Base-by-base conservation (phyloP, 2,797 vertebrate species). In the Chrosomus eos region DNA sequence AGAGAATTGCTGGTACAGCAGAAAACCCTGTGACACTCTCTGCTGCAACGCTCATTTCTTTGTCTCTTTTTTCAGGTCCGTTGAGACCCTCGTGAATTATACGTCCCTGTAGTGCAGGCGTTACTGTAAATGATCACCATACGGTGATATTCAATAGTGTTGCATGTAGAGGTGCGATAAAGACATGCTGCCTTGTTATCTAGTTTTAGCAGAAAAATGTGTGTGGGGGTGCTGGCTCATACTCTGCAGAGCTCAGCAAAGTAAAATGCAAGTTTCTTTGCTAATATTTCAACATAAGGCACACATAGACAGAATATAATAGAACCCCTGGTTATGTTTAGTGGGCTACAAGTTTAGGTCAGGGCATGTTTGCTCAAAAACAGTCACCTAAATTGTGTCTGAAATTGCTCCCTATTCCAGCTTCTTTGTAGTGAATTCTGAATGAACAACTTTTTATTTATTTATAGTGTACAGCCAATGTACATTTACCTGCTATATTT, bases 171-270 rank as follows among this genome's bases (percentile, higher is more conserved):
- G 38, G n/a, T n/a, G 68, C 19, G 70, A 73, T 73, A 33, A 53
- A 45, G 77, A 13, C 13, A 3, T 73, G 43, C 55, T 80, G 31
- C 53, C 62, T 86, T 74, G 76, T 74, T 82, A 88, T 67, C 82
- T 23, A 43, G 55, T 67, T 33, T 62, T 64, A 81, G 64, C 62
- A 78, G 51, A 18, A 84, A 53, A 33, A 19, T 81, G 16, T 87
- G 48, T 53, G 60, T 67, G 74, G 72, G 73, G 48, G 74, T 58
- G 40, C 60, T 74, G 70, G 40, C 76, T 71, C 38, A 19, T 81
- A 83, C 36, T 76, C 28, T 87, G 87, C 66, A 71, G 80, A 89
- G 77, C 89, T 90, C 88, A 89, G 89, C 88, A 90, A 81, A 85
- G 13, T 70, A 26, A 23, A 83, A 68, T 81, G 48, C 64, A 19